These are phyloP conservation scores for Beris morrisii DNA, from an alignment of 2,888 invertebrate species.

Conservation along the genomic window DNA sequence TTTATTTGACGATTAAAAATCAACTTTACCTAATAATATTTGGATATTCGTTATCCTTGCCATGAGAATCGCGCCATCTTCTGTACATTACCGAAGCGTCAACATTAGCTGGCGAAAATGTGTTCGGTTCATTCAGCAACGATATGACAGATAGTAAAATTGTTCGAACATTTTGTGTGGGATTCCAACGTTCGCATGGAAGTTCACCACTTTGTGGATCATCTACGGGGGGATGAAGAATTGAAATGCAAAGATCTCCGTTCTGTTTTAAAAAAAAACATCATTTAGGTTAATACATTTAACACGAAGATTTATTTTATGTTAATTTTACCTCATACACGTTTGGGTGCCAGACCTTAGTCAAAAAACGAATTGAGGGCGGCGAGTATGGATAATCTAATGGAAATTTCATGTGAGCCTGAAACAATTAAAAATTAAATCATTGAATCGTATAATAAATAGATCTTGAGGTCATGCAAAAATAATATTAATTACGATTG, in stretches of 20 bases:
- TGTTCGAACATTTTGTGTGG: constrained; percentile 98
- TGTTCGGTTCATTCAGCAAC: constrained; percentile 98
- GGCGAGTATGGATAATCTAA: constrained; percentile 99
- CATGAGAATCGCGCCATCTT: constrained; percentile 97
- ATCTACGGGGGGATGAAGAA: constrained; percentile 97
- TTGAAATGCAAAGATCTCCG: constrained; percentile 99
- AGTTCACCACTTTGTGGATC: constrained; percentile 99
- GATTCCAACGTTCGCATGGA: constrained; percentile 99
- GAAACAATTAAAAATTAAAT: constrained; percentile 57
- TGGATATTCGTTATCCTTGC: constrained; percentile 98
- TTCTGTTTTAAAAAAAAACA: constrained; percentile 65
- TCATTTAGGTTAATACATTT: neutral
- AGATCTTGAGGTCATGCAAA: too few relatives aligned
- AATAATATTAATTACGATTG: too few relatives aligned
- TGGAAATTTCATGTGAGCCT: constrained; percentile 99
- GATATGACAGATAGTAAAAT: constrained; percentile 98
- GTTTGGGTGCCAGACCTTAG: constrained; percentile 99
- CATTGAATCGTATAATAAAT: too few relatives aligned
- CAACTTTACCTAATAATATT: constrained; percentile 88
- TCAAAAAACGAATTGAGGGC: constrained; percentile 94
- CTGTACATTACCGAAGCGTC: constrained; percentile 99
- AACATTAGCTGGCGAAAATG: constrained; percentile 98
- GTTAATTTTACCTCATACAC: constrained; percentile 85
- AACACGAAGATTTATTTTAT: neutral
- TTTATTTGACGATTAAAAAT: neutral